Evolutionary conservation across 2,888 invertebrate genomes (phyloP).

Genomic region (Ectropis crepuscularia): DNA sequence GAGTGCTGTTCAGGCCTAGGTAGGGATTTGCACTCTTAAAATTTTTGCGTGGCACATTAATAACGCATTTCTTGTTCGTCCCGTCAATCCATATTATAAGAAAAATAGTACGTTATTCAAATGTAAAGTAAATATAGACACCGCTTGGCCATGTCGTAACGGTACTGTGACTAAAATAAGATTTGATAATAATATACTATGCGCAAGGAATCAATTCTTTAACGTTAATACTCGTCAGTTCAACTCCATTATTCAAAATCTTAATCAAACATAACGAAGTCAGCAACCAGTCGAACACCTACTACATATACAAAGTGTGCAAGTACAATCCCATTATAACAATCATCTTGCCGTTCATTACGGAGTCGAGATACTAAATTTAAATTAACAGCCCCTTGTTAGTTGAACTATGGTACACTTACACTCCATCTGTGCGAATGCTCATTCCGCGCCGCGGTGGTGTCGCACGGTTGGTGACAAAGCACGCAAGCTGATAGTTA

Average conservation of each 20-base stretch:
- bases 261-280: slow-evolving; percentile 42
- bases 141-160: too few relatives aligned
- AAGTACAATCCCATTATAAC: slow-evolving; percentile 80
- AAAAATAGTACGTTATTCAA: too few relatives aligned
- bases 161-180: too few relatives aligned
- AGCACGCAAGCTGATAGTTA: slow-evolving; percentile 29
- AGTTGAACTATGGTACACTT: slow-evolving; percentile 73
- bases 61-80: too few relatives aligned
- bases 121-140: too few relatives aligned
- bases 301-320: slow-evolving; percentile 38
- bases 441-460: slow-evolving; percentile 71
- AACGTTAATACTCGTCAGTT: not conserved
- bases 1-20: too few relatives aligned
- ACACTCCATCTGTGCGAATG: slow-evolving; percentile 66
- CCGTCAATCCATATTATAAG: too few relatives aligned
- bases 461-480: slow-evolving; percentile 42
- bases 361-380: slow-evolving; percentile 82
- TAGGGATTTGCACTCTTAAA: too few relatives aligned
- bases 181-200: too few relatives aligned
- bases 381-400: slow-evolving; percentile 84
- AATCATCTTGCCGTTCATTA: slow-evolving; percentile 83
- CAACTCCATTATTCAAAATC: slow-evolving; percentile 15
- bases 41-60: too few relatives aligned
- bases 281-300: slow-evolving; percentile 38
- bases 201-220: too few relatives aligned